Conservation (phyloP, 1,140 invertebrate species). For the Delia radicum region DNA sequence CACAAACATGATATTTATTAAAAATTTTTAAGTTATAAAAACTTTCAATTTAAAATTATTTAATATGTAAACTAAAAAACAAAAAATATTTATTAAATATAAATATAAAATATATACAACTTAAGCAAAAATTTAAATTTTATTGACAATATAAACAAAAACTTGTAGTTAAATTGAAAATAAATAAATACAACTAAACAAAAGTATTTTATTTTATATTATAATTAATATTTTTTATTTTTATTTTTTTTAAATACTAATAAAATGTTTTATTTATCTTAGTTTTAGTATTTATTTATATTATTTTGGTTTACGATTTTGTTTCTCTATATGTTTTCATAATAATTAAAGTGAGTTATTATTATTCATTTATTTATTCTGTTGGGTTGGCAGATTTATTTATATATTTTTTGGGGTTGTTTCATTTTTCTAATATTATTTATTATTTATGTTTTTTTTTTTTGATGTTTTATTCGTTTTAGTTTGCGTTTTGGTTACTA, state of each 20-base stretch:
- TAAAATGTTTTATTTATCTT: background rate
- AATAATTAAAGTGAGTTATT: conserved; percentile 12
- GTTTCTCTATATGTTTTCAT: background rate
- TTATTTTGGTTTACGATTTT: background rate
- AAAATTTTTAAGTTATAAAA: too few relatives aligned
- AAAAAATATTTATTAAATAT: too few relatives aligned
- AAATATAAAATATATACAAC: background rate
- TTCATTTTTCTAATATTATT: background rate
- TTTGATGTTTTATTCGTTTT: background rate
- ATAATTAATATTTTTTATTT: background rate
- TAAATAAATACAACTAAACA: background rate
- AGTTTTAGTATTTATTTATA: background rate
- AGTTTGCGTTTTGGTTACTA: conserved; percentile 7
- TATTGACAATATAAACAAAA: background rate
- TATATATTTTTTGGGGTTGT: background rate
- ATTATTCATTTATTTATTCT: conserved; percentile 14
- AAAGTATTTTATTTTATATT: background rate
- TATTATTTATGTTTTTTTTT: conserved; percentile 14
- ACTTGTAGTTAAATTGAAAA: background rate
- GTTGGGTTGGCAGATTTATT: conserved; percentile 11
- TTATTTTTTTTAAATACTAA: background rate
- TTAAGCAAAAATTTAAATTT: background rate
- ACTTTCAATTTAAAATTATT: too few relatives aligned
- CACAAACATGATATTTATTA: too few relatives aligned
- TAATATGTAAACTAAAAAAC: too few relatives aligned